Base-by-base conservation (phyloP, 1,140 invertebrate genomes). In the Drosophila pruinosa region DNA sequence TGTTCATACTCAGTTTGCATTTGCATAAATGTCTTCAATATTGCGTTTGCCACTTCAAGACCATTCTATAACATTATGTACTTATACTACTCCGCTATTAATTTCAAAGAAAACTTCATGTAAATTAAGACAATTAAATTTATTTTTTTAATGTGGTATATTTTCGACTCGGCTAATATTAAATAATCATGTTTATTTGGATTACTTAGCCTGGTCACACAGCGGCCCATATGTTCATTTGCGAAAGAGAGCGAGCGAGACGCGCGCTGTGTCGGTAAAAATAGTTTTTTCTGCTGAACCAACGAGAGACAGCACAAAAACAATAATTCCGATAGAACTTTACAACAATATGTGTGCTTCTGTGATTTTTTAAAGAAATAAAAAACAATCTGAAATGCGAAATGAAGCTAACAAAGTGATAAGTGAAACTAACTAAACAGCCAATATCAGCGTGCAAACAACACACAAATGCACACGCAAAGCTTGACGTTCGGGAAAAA, bases 181-280 rank as follows among this genome's bases (percentile, higher is more conserved):
- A 15, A 1, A 36, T 6, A 26, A 19, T 47, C 5, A 1, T 15
- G 4, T 28, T 47, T 39, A 45, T 45, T 28, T 50, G 2, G 12
- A n/a, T 15, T 2, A 3, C 14, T 12, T 19, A n/a, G 7, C 8
- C 14, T 57, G 58, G 78, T 36, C 69, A 81, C 69, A 69, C 26
- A 45, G 41, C 38, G 14, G 0, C 4, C 31, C 77, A 81, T 77
- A 76, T 81, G 78, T 81, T 81, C 22, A 45, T 48, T 52, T 28
- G 6, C 6, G 31, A 10, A 22, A 6, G 12, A 31, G 26, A 57
- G 57, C 45, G 45, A 41, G 8, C 31, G 43, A 38, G 67, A 64
- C 74, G 64, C 36, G 52, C 41, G 65, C 22, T 56, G 72, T 67
- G 78, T 81, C 73, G 63, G 69, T 81, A 81, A 64, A 77, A 82